These are phyloP conservation scores for zebrafish (Danio rerio) DNA, from an alignment of 2,113 vertebrate species.

Conservation along the genomic window GRCz12tu NC_133180.1:59375001-59375500, in stretches of 20 bases:
- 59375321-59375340: too few relatives aligned
- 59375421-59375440: too few relatives aligned
- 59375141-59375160: conserved; percentile 19
- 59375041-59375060: conserved; percentile 21
- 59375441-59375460: too few relatives aligned
- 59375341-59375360: too few relatives aligned
- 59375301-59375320: too few relatives aligned
- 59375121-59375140: conserved; percentile 5
- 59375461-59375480: too few relatives aligned
- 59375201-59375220: conserved; percentile 3
- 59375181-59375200: neutral
- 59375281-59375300: neutral
- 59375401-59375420: too few relatives aligned
- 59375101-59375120: conserved; percentile 24
- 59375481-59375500: too few relatives aligned
- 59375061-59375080: conserved; percentile 24
- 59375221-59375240: neutral
- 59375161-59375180: conserved; percentile 31
- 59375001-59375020: conserved; percentile 24
- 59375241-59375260: too few relatives aligned
- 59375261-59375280: too few relatives aligned
- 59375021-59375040: neutral
- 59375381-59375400: too few relatives aligned
- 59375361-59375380: too few relatives aligned
- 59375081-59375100: neutral